Evolutionary conservation across 2,888 invertebrate species (phyloP).

Genomic region (Melikaiella ostensackeni): DNA sequence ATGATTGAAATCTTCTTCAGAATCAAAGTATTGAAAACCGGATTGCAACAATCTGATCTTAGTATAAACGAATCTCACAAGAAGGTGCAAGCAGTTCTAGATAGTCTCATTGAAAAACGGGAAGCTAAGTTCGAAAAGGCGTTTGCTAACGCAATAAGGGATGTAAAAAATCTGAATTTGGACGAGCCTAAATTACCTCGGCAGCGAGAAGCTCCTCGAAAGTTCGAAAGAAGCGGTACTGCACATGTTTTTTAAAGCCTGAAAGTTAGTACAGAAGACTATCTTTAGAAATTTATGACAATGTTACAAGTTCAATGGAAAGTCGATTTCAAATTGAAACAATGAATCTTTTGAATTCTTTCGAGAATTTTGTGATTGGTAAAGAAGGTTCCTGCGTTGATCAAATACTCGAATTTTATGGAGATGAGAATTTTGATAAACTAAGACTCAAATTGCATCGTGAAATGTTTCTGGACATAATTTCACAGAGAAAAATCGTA

Average conservation of each 20-base stretch:
- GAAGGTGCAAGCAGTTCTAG: conserved; percentile 4
- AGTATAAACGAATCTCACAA: conserved; percentile 43
- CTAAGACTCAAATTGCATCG: not conserved
- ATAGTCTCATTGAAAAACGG: conserved; percentile 22
- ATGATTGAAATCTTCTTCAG: no score
- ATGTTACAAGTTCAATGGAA: not conserved
- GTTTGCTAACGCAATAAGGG: not conserved
- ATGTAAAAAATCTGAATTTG: not conserved
- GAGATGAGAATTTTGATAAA: not conserved
- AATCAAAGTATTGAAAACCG: no score
- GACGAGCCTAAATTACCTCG: not conserved
- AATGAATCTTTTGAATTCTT: no score
- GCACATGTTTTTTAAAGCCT: not conserved
- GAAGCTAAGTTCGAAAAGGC: conserved; percentile 43
- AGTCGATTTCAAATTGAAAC: conserved; percentile 57
- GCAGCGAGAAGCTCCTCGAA: not conserved
- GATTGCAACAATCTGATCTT: conserved; percentile 40
- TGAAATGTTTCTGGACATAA: not conserved
- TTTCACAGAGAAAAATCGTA: no score
- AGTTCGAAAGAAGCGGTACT: conserved; percentile 8
- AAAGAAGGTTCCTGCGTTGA: no score
- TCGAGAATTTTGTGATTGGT: no score
- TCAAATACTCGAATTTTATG: no score
- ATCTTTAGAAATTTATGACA: not conserved
- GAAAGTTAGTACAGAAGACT: not conserved